Evolutionary conservation across 2,888 invertebrate genomes (phyloP), one percentile per base, ranked within the genome.

Genomic region (Epinotia nisella): DNA sequence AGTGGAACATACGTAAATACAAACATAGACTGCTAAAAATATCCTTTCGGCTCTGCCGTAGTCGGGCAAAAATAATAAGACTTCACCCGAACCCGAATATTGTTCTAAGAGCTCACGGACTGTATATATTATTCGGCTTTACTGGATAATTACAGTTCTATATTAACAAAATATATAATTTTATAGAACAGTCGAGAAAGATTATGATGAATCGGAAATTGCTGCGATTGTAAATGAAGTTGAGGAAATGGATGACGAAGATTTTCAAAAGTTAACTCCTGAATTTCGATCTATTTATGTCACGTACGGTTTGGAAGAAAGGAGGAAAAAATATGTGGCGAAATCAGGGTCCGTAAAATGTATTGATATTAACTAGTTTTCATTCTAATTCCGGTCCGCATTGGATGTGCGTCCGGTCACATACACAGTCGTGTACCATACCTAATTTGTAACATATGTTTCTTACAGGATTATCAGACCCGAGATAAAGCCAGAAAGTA

Each of bases 231-330:
- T 92, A 21, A 19, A 77, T 45, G 71, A 78, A 4, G 83, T 92
- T 75, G 89, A 91, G 68, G 81, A 87, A 0, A 92, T 93, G 93
- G 86, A 88, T 49, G 84, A 78, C 11, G 87, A 87, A 17, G 89
- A 93, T 76, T 93, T 84, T 78, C 89, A 89, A 75, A 82, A 80
- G 29, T 78, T 87, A 24, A 75, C 82, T 60, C 76, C 84, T 10
- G 92, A 92, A 76, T 78, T 90, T 55, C 91, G 87, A 80, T 75
- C 85, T 9, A 80, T 93, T 76, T 93, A 92, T 68, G 79, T 91
- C 67, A 73, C 77, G 1, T 75, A 87, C 75, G 93, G 90, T 5
- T 85, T 93, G 75, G 90, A 90, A 76, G 74, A 76, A 1, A 85
- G 93, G 71, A 86, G 91, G 68, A 83, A 74, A 77, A 89, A 83